Evolutionary conservation across 1,140 invertebrate genomes (phyloP).

Genomic region (Rhopalosiphum maidis): DNA sequence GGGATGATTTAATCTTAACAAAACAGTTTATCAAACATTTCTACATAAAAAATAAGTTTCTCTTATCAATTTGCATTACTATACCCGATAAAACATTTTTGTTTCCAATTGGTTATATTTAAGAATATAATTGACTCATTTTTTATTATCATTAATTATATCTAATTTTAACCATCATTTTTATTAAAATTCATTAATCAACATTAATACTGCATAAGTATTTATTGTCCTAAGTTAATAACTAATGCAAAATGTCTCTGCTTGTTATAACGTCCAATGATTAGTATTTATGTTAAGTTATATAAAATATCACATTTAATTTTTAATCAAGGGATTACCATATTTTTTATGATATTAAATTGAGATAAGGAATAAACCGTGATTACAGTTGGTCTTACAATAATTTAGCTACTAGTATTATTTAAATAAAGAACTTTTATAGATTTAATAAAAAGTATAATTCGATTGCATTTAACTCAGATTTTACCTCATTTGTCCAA

Average conservation of each 20-base stretch:
- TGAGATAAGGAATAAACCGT: not conserved
- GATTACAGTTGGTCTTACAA: not conserved
- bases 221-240: not conserved
- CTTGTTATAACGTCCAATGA: no score
- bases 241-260: no score
- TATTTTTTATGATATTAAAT: not conserved
- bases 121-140: not conserved
- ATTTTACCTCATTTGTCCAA: not conserved
- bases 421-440: not conserved
- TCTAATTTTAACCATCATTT: not conserved
- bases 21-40: not conserved
- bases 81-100: not conserved
- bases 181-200: not conserved
- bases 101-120: not conserved
- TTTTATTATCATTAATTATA: not conserved
- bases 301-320: not conserved
- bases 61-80: not conserved
- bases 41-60: not conserved
- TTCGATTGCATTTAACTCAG: not conserved
- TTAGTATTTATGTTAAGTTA: no score
- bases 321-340: not conserved
- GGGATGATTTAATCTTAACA: not conserved
- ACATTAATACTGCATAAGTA: not conserved
- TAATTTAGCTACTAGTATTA: not conserved
- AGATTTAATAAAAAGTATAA: not conserved